phyloP scores from a whole-genome alignment of 2,113 vertebrate genomes.

The Eulacestoma nigropectus region DNA sequence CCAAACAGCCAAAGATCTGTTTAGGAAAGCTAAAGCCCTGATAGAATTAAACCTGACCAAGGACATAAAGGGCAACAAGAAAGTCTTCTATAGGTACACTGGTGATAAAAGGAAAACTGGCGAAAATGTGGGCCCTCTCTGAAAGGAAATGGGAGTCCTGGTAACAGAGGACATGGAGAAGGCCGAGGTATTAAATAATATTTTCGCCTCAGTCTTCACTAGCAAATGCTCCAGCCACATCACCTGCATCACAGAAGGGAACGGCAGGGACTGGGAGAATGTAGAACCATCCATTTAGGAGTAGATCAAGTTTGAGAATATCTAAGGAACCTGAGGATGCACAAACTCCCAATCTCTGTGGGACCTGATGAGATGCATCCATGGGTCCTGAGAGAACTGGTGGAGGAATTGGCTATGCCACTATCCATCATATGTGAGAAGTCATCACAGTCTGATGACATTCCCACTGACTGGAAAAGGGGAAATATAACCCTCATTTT shows the following conservation, averaged over 20 bases:
- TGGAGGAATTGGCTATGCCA: neutral
- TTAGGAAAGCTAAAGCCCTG: neutral
- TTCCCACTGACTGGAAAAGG: neutral
- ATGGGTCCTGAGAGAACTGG: neutral
- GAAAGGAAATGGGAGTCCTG: neutral
- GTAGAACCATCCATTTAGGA: neutral
- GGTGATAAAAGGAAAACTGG: neutral
- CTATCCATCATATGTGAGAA: neutral
- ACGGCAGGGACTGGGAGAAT: neutral
- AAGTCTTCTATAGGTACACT: neutral
- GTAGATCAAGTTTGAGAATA: neutral
- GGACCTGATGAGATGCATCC: neutral
- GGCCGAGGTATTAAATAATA: neutral
- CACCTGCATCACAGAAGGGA: neutral
- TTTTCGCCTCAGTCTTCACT: neutral
- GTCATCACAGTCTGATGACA: neutral
- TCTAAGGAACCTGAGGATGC: neutral
- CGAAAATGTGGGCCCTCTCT: neutral
- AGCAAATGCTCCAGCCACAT: neutral
- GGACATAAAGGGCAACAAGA: neutral
- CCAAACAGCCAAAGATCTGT: neutral
- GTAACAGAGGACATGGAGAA: neutral
- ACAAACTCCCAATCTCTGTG: neutral
- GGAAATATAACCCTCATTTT: neutral
- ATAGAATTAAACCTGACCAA: neutral